Base-by-base conservation (phyloP, 2,113 vertebrate genomes). In the Steatornis caripensis region DNA sequence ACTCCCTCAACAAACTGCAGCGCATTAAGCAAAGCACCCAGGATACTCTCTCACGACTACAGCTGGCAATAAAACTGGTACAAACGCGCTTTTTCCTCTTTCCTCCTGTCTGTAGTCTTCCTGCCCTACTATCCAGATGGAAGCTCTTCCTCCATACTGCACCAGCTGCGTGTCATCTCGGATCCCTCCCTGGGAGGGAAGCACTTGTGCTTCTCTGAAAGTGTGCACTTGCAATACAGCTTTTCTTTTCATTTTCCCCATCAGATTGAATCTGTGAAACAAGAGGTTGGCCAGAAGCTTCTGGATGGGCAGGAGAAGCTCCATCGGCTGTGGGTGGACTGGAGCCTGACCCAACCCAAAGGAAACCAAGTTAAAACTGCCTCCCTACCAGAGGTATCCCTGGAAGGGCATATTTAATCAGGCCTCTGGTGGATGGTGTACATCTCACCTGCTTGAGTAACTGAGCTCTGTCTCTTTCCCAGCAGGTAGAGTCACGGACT, bases 41-140 rank as follows among this genome's bases (percentile, higher is more conserved):
- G 66, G 84, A 98, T 2, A 71, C 97, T 0, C 96, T 99, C 27
- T 55, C 97, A 45, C 97, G 98, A 66, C 99, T 99, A 58, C 98
- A 98, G 54, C 98, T 97, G 87, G 99, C 98, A 4, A 97, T 99
- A 82, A 98, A 98, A 97, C 98, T 99, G 98, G 98, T 99, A 96
- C 97, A 34, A 11, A 55, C 27, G 13, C 0, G 3, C 45, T 62
- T 27, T 43, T 22, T 29, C 30, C 18, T 43, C 4, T 39, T 3
- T 32, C 76, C 18, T 84, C 61, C 76, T 78, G 36, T 32, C 61
- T 89, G 62, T 83, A 64, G 51, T 7, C 64, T 29, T 62, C 64
- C 54, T 76, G 71, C 75, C 46, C 46, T 39, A 2, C 82, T 77
- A 1, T 12, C 41, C 76, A 24, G n/a, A 62, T 68, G 61, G 70